Conservation (phyloP, 2,888 invertebrate species). For the Cancer borealis region DNA sequence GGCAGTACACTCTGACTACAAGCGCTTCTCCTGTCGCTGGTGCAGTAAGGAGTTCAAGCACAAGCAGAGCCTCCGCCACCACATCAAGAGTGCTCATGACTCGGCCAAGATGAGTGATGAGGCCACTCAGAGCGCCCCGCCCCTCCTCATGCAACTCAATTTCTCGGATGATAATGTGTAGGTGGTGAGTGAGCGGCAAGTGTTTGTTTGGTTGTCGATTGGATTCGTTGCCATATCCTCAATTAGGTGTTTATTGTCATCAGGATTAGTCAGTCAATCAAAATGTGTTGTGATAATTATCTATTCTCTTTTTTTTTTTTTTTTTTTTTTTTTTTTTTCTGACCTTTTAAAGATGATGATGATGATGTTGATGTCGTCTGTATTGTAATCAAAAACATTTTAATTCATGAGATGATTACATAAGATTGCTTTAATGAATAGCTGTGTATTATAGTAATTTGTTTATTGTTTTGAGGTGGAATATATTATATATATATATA, state of each 20-base stretch:
- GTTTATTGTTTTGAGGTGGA: slow-evolving; percentile 35
- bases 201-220: neutral
- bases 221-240: slow-evolving; percentile 7
- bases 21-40: slow-evolving; percentile 64
- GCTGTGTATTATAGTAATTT: neutral
- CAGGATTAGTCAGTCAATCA: slow-evolving; percentile 28
- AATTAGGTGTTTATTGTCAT: slow-evolving; percentile 6
- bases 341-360: neutral
- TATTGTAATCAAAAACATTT: slow-evolving; percentile 1
- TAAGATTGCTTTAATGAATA: slow-evolving; percentile 27
- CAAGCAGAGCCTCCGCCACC: slow-evolving; percentile 66
- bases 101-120: slow-evolving; percentile 46
- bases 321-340: neutral
- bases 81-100: slow-evolving; percentile 65
- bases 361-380: neutral
- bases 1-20: slow-evolving; percentile 66
- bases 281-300: slow-evolving; percentile 42
- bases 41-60: slow-evolving; percentile 68
- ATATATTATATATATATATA: neutral
- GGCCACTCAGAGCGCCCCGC: neutral
- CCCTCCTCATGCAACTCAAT: slow-evolving; percentile 38
- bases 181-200: neutral
- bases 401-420: neutral
- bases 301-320: neutral
- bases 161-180: slow-evolving; percentile 56